Percentiles rank a stretch among this genome's conserved stretches.
phyloP scores from a whole-genome alignment of 2,888 invertebrate species.

The Brachycybe producta region DNA sequence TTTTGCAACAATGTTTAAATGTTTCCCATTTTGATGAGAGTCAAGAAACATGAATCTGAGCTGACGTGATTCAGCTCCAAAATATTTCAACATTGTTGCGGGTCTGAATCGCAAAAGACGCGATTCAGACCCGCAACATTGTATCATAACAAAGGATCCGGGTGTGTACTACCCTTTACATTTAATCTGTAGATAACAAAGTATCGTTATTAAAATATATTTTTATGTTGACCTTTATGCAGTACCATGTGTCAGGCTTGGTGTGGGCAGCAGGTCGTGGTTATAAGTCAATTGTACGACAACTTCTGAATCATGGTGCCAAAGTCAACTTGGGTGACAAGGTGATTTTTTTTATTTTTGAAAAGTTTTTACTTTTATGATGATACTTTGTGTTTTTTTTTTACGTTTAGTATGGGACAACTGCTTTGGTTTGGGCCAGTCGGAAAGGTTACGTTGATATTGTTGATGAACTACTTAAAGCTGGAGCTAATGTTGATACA shows the following conservation, averaged over 20 bases:
- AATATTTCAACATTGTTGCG: too few relatives aligned
- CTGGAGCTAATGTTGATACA: constrained; percentile 77
- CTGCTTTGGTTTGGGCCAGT: constrained; percentile 91
- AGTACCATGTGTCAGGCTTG: constrained; percentile 77
- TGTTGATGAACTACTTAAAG: constrained; percentile 63
- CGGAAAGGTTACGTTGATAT: constrained; percentile 77
- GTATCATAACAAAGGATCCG: too few relatives aligned
- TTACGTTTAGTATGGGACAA: constrained; percentile 66
- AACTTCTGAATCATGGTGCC: constrained; percentile 71
- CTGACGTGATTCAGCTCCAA: too few relatives aligned
- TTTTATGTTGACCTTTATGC: constrained; percentile 18
- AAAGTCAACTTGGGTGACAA: constrained; percentile 92
- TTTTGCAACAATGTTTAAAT: too few relatives aligned
- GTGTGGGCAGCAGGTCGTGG: constrained; percentile 93
- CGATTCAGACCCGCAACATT: too few relatives aligned
- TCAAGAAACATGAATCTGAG: too few relatives aligned
- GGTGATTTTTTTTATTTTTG: constrained; percentile 32
- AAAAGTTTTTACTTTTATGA: constrained; percentile 21
- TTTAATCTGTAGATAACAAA: too few relatives aligned
- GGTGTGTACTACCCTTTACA: too few relatives aligned
- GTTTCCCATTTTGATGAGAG: too few relatives aligned
- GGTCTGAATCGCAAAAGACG: too few relatives aligned
- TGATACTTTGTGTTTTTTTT: not conserved
- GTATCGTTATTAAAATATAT: too few relatives aligned
- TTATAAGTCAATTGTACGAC: constrained; percentile 67